Base-by-base conservation (phyloP, 37 sponge, comb jelly and placozoan genomes). In the Corticium candelabrum region DNA sequence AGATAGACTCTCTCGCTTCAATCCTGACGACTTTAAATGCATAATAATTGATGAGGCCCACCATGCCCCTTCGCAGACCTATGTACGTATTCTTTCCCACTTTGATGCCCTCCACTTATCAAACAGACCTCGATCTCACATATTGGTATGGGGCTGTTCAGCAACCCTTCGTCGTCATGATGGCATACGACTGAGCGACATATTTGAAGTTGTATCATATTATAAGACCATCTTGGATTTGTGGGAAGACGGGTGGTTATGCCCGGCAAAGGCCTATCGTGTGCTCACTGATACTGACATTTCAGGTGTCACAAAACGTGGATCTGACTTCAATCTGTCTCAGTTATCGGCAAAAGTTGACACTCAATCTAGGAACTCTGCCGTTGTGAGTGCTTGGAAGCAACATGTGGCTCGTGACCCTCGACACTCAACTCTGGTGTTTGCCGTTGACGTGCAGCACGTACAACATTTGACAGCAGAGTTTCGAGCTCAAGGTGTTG, bases 21-120 rank as follows among this genome's bases (percentile, higher is more conserved):
- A 50, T 21, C 62, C 62, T 11, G 62, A 50, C 62, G 62, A 50
- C 62, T 50, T 50, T 21, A 50, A 50, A 50, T 50, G 11, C 11
- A 50, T 50, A 50, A 50, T 50, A 50, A 50, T 50, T 50, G 62
- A 50, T 21, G 62, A 50, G 21, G 62, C 62, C 62, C 62, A 50
- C 62, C 62, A 50, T 21, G 62, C 62, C 62, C 15, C 62, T 21
- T 11, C 62, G 62, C 21, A 11, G 62, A 50, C 62, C 15, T 50
- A 50, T 50, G 15, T 11, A 27, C 62, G 62, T 21, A 50, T 50
- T 50, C 62, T 50, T 21, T 21, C 15, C 21, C 62, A 50, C 21
- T 50, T 50, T 21, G 62, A 50, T 21, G 62, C 11, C 15, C 11
- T 27, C 21, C 11, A 21, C 15, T 27, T 27, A 27, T 50, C 62